Percentiles rank a stretch among this genome's conserved stretches.
Conservation (phyloP, 30 jellyfish, hydroid and myxozoan species). For the Turritopsis dohrnii region DNA sequence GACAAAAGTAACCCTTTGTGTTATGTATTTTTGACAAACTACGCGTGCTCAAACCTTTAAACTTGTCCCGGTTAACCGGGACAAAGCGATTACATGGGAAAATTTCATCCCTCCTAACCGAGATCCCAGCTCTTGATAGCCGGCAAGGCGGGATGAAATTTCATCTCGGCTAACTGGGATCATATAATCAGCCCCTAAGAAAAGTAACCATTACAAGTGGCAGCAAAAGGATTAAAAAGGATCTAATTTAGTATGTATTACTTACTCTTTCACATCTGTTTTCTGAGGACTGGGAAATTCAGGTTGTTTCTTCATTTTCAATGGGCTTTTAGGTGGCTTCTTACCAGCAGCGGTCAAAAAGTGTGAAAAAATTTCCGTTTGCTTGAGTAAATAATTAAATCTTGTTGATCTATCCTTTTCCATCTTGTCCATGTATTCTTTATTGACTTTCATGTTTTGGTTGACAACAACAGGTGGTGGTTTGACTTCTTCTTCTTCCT, state of each 20-base stretch:
- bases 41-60: too few relatives aligned
- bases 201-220: background rate
- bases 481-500: slow-evolving; percentile 25
- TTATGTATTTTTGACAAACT: too few relatives aligned
- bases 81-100: too few relatives aligned
- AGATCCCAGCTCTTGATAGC: too few relatives aligned
- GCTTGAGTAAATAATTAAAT: slow-evolving; percentile 71
- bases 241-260: too few relatives aligned
- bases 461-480: slow-evolving; percentile 22
- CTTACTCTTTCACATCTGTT: slow-evolving; percentile 67
- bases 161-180: too few relatives aligned
- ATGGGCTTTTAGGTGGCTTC: slow-evolving; percentile 95
- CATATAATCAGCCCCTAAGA: too few relatives aligned
- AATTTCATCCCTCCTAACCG: too few relatives aligned
- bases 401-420: slow-evolving; percentile 94
- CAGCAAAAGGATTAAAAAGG: background rate
- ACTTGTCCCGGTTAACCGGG: too few relatives aligned
- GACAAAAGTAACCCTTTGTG: too few relatives aligned
- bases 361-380: slow-evolving; percentile 92
- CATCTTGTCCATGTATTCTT: slow-evolving; percentile 80
- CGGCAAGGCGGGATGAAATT: too few relatives aligned
- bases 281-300: slow-evolving; percentile 62
- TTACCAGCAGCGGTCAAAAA: slow-evolving; percentile 83
- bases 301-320: slow-evolving; percentile 82
- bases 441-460: slow-evolving; percentile 33